A percentile compares a stretch with the other conserved stretches of the same genome.
Evolutionary conservation across 2,888 invertebrate species (phyloP).

Genomic region (Eucera pruinosa): DNA sequence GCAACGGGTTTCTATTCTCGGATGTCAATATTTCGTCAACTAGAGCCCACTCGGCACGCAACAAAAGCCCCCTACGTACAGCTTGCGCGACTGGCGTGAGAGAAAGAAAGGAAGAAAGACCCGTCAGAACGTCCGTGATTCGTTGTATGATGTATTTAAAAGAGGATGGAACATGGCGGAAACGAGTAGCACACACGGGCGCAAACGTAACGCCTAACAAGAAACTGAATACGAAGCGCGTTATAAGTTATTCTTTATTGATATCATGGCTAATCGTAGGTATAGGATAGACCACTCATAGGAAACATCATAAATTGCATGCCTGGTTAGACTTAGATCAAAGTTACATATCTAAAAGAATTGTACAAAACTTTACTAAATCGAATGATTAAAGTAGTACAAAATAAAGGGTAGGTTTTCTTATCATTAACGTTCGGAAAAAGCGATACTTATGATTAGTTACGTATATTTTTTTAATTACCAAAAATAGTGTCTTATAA

Average conservation of each 20-base stretch:
- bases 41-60: constrained; percentile 77
- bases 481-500: no score
- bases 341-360: no score
- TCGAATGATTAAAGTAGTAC: no score
- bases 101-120: constrained; percentile 63
- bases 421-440: no score
- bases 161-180: constrained; percentile 46
- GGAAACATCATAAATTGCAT: no score
- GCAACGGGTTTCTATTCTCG: constrained; percentile 81
- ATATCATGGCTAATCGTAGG: no score
- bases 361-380: no score
- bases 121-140: constrained; percentile 36
- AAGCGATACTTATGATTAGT: no score
- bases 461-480: no score
- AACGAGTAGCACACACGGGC: constrained; percentile 42
- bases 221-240: constrained; percentile 32
- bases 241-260: constrained; percentile 37
- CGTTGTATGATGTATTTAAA: constrained; percentile 53
- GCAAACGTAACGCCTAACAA: constrained; percentile 29
- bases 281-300: no score
- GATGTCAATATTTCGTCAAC: constrained; percentile 84
- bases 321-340: no score
- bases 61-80: constrained; percentile 73
- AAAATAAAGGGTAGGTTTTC: no score
- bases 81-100: constrained; percentile 58